Base-by-base conservation (phyloP, 2,113 vertebrate species). In the Scatophagus argus region DNA sequence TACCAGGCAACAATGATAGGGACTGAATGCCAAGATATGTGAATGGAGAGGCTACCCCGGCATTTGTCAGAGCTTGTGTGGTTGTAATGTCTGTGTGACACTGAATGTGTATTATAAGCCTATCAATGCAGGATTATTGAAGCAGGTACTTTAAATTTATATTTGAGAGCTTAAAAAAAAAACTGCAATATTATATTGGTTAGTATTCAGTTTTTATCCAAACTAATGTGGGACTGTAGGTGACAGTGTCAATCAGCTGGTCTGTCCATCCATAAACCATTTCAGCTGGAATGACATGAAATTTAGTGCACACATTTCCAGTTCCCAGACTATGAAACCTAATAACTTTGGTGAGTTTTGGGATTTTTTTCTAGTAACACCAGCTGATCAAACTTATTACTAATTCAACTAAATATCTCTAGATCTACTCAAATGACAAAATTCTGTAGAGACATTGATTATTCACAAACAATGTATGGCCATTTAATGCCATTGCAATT, bases 1-100 rank as follows among this genome's bases (percentile, higher is more conserved):
- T 55, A 69, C 41, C 77, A 82, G 74, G 46, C 0, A 65, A 77
- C 66, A 82, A 56, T 36, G 69, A 84, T 62, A 32, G 47, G 23
- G 31, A 74, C 70, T 66, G 19, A 39, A 70, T 67, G 61, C 43
- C 52, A 46, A 6, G 49, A 64, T 56, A 71, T 67, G 74, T 29
- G 66, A 43, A 25, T 5, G 14, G 55, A 46, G 41, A n/a, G 56
- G 23, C 43, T n/a, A 23, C 32, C 43, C 44, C 8, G 29, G 23
- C 23, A 51, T 52, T 68, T 60, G 41, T 56, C 36, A 6, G 31
- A 41, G 43, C 25, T 29, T 36, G 29, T 59, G 31, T 31, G 25
- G 51, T 10, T 31, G 11, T 38, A 39, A 34, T 55, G 9, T 62
- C 34, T n/a, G 43, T 52, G 27, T 23, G 60, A 8, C 2, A 23